A percentile compares a stretch with the other conserved stretches of the same genome.
Evolutionary conservation across 2,888 invertebrate species (phyloP).

Genomic region (Tolmerus cingulatus): DNA sequence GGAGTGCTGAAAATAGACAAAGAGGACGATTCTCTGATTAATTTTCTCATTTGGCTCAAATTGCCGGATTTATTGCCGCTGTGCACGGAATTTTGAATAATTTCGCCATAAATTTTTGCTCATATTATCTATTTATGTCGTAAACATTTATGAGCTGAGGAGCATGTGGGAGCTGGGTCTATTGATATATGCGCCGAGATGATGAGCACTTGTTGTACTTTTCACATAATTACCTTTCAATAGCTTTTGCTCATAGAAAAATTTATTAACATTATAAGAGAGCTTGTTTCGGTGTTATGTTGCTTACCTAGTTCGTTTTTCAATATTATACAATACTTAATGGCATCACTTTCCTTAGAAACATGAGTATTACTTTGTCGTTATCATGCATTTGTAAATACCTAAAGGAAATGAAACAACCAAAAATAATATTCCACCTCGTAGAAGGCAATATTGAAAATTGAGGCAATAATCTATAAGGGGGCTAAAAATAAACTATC

Average conservation of each 20-base stretch:
- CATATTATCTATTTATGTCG: not conserved
- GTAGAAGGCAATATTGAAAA: not conserved
- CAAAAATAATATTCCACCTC: not conserved
- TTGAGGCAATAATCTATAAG: not conserved
- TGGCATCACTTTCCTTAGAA: not conserved
- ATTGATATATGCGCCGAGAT: not conserved
- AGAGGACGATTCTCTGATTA: constrained; percentile 1
- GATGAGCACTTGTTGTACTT: not conserved
- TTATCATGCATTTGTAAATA: not conserved
- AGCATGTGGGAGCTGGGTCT: not conserved
- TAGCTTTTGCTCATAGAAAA: not conserved
- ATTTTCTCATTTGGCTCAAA: not conserved
- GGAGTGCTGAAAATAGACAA: constrained; percentile 56
- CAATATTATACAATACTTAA: not conserved
- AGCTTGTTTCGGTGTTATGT: too few relatives aligned
- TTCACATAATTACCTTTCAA: not conserved
- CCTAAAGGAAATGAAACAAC: not conserved
- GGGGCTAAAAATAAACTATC: not conserved
- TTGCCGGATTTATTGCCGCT: not conserved
- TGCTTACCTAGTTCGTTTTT: not conserved
- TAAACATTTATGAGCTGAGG: not conserved
- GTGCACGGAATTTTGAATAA: constrained; percentile 2
- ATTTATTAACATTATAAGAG: too few relatives aligned
- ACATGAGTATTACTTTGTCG: too few relatives aligned
- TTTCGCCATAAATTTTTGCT: not conserved